Conservation (phyloP, 2,888 invertebrate genomes). For the Philopedon plagiatum region DNA sequence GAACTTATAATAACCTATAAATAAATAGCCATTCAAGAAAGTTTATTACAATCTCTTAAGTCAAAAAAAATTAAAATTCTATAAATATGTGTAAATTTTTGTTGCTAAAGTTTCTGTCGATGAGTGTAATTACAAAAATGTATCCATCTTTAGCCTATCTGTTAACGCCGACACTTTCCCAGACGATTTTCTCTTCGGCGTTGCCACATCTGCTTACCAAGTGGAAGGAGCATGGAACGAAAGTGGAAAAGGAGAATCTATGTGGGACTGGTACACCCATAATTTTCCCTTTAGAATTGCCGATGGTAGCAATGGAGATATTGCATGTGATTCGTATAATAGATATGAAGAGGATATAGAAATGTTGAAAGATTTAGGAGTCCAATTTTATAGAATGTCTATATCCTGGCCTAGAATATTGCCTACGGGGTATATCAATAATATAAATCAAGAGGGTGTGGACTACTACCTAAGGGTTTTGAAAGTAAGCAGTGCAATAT, state of each 20-base stretch:
- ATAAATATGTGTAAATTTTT: too few relatives aligned
- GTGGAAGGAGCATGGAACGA: constrained; percentile 59
- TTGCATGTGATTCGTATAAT: constrained; percentile 79
- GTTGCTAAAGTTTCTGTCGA: too few relatives aligned
- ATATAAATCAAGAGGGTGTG: constrained; percentile 79
- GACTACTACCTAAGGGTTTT: constrained; percentile 84
- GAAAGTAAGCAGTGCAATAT: too few relatives aligned
- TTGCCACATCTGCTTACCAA: constrained; percentile 61
- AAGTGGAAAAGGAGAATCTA: constrained; percentile 74
- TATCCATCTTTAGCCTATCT: constrained; percentile 18
- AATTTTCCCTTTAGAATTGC: constrained; percentile 69
- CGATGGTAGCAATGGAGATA: constrained; percentile 73
- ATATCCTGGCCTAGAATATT: constrained; percentile 61
- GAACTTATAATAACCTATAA: too few relatives aligned
- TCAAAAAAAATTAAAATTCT: too few relatives aligned
- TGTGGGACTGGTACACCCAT: constrained; percentile 80
- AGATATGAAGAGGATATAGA: constrained; percentile 74
- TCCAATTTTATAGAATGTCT: constrained; percentile 61
- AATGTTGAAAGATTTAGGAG: constrained; percentile 72
- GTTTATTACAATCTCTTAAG: too few relatives aligned
- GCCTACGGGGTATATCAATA: constrained; percentile 77
- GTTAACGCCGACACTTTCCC: constrained; percentile 47
- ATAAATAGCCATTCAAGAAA: too few relatives aligned
- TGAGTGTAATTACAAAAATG: too few relatives aligned
- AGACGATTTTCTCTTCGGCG: constrained; percentile 54